Conservation (phyloP, 2,113 vertebrate genomes). For the Coracopsis vasa region DNA sequence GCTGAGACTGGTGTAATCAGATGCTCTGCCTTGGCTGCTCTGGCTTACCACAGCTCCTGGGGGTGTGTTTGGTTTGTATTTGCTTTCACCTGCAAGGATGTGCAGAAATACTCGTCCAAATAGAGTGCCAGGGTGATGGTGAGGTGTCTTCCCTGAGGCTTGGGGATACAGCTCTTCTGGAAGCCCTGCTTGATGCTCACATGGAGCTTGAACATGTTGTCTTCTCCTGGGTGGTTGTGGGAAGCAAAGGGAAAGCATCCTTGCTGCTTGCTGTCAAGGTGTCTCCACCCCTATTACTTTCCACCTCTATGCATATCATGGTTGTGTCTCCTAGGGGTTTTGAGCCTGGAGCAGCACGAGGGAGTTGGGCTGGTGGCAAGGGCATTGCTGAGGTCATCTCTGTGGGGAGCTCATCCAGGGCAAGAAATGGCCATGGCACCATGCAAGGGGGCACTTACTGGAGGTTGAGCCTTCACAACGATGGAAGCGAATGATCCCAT, state of each 20-base stretch:
- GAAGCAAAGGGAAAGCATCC: background rate
- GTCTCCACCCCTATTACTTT: background rate
- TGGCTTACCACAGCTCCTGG: background rate
- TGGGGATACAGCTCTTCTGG: background rate
- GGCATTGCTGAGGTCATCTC: background rate
- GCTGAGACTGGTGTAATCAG: background rate
- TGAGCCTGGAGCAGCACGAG: background rate
- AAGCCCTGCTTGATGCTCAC: background rate
- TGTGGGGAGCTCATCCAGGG: background rate
- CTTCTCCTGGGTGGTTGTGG: too few species aligned
- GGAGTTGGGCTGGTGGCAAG: background rate
- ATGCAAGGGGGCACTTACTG: background rate
- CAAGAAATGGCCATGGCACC: background rate
- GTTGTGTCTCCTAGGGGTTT: too few species aligned
- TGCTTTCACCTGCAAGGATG: background rate
- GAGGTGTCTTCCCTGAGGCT: background rate
- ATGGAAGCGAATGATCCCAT: fast-evolving
- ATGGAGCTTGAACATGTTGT: fast-evolving
- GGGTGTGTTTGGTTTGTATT: background rate
- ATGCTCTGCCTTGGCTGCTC: background rate
- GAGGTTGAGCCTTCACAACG: background rate
- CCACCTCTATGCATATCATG: fast-evolving
- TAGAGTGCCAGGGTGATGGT: background rate
- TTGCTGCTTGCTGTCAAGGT: background rate
- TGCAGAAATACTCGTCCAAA: background rate